Evolutionary conservation across 2,888 invertebrate genomes (phyloP), one percentile per base, ranked within the genome.

Genomic region (Tryphoninae sp.): DNA sequence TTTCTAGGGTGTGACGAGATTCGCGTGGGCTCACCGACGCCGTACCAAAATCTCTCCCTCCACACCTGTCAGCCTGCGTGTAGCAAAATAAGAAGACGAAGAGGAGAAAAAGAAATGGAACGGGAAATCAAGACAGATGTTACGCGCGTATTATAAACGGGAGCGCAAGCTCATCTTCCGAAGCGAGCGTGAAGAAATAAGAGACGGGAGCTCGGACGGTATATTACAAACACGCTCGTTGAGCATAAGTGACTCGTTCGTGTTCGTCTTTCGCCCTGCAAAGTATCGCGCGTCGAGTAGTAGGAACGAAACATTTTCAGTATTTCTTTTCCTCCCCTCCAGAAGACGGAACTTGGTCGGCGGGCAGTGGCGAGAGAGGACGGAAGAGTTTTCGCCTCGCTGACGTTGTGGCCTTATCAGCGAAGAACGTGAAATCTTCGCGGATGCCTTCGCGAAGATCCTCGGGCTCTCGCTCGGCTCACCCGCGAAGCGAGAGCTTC

Each of bases 81-180:
- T 68, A 16, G 51, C 19, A 26, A 4, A 8, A 64, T 33, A 55
- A 19, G 11, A 55, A 19, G 40, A 67, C 7, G 9, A 58, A 19
- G 2, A 16, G 40, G 19, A 64, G 61, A 64, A 13, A 16, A 51
- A 33, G 23, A 68, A 42, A 23, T 51, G 33, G 59, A 9, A 55
- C 7, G 33, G 55, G 55, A 23, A 68, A 51, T 69, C n/a, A 53
- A 51, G 51, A 71, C 64, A 72, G 68, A 79, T 75, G 69, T 81
- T 75, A n/a, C 61, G 62, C 53, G 61, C 71, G 33, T 78, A 75
- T 81, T 71, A 79, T 76, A 82, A 79, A 82, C 79, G 82, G 72
- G 81, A 82, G 78, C 78, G 75, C 65, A 68, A 16, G 71, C 67
- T 68, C 75, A 51, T 74, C 62, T 68, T 77, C 61, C 62, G 59